These are phyloP conservation scores for Elachura formosa DNA, from an alignment of 2,113 vertebrate species.

Conservation along the genomic window DNA sequence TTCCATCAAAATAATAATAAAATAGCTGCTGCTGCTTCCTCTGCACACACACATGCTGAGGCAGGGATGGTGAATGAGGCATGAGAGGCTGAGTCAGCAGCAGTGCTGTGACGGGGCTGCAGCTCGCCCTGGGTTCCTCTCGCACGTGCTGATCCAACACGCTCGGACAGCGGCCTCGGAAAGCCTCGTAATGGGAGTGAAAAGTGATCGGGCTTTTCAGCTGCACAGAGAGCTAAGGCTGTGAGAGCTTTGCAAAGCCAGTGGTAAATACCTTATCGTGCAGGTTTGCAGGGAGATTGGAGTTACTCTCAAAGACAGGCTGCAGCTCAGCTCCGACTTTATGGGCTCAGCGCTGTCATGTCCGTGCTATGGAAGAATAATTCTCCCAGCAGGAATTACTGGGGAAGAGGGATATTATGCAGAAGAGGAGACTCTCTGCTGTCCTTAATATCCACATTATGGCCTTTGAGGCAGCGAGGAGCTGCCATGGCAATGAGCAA, in stretches of 20 bases:
- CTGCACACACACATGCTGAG: rapidly evolving
- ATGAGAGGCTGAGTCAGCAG: background rate
- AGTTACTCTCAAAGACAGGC: background rate
- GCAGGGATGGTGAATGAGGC: rapidly evolving
- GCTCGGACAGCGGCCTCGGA: background rate
- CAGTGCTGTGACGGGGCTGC: background rate
- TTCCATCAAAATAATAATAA: rapidly evolving
- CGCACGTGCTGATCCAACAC: background rate
- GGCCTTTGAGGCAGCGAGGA: background rate
- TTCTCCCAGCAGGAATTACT: slow-evolving; percentile 25
- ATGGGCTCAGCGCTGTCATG: background rate
- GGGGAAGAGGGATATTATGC: slow-evolving; percentile 40
- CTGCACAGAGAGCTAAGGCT: background rate
- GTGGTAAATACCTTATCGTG: background rate
- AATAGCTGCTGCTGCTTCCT: background rate
- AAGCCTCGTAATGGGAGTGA: background rate
- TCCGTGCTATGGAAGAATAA: background rate
- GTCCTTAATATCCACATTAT: background rate
- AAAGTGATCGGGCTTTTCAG: background rate
- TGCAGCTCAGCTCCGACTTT: background rate
- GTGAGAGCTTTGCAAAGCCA: background rate
- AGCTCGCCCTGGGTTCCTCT: background rate
- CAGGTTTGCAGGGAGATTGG: background rate
- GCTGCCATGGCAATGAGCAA: background rate
- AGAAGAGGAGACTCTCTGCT: background rate